A percentile compares a stretch with the other conserved stretches of the same genome.
Evolutionary conservation across 2,797 vertebrate species (phyloP).

Genomic region (Acipenser ruthenus): DNA sequence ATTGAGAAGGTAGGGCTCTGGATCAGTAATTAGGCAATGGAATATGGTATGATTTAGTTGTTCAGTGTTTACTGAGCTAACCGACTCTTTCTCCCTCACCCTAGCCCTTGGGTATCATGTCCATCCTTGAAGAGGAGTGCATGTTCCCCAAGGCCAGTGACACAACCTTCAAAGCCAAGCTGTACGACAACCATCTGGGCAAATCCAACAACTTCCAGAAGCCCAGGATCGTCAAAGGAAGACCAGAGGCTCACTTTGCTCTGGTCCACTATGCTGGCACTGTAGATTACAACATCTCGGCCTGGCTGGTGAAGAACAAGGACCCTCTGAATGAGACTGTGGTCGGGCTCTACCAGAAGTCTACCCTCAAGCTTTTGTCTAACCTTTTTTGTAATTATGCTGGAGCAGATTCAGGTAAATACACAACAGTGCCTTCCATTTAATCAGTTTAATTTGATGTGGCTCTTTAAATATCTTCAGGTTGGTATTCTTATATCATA

Average conservation of each 20-base stretch:
- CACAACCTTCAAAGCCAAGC: conserved; percentile 81
- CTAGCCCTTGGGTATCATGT: conserved; percentile 86
- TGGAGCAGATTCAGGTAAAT: conserved; percentile 18
- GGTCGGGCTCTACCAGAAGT: conserved; percentile 73
- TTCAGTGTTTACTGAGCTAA: not conserved
- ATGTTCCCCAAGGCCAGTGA: conserved; percentile 93
- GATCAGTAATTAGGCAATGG: too few species aligned
- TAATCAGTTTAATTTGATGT: too few species aligned
- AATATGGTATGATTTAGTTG: too few species aligned
- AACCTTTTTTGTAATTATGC: conserved; percentile 5
- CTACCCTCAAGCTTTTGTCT: conserved; percentile 17
- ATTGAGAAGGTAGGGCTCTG: conserved; percentile 56
- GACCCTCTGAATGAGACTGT: conserved; percentile 76
- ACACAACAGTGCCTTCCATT: too few species aligned
- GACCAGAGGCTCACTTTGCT: conserved; percentile 86
- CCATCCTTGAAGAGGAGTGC: conserved; percentile 93
- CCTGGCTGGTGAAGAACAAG: conserved; percentile 72
- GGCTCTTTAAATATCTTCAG: too few species aligned
- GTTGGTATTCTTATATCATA: too few species aligned
- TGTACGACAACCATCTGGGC: conserved; percentile 86
- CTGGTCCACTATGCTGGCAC: conserved; percentile 82
- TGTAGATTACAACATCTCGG: conserved; percentile 71
- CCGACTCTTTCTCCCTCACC: conserved; percentile 15
- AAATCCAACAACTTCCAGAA: conserved; percentile 90
- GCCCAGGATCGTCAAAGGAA: conserved; percentile 78